Base-by-base conservation (phyloP, 2,888 invertebrate species). In the Andrena haemorrhoa region DNA sequence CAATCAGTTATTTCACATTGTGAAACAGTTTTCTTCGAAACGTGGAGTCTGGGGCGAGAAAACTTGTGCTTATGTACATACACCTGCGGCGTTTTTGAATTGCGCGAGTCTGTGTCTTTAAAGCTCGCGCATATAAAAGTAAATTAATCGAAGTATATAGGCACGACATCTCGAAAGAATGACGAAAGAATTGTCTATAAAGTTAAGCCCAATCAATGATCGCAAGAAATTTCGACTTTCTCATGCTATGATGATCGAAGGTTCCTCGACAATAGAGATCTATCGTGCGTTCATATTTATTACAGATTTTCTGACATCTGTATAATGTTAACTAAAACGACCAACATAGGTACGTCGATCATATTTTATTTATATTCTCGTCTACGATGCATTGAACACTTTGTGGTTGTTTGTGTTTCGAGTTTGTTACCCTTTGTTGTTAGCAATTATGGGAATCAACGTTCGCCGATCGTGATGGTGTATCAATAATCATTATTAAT, bases 331-430 rank as follows among this genome's bases (percentile, higher is more conserved):
- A 31, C 23, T n/a, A 23, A n/a, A 5, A 35, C 33, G 56, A 29
- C 35, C 23, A 26, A 79, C 26, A 10, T 51, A 8, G 20, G 20
- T 4, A 8, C 26, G 20, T 4, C 16, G 41, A 20, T 26, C 20
- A 4, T 6, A 26, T 31, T 47, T 56, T 16, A 60, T 64, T 49
- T 64, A 49, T 69, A 56, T 29, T 58, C 6, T 33, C 12, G n/a
- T 51, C 8, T 60, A 41, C 12, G 20, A 79, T 47, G 29, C 61
- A 49, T 75, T 26, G 63, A 71, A 58, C 63, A 61, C n/a, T 71
- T 72, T 56, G 33, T 79, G 58, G 16, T 71, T 70, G 79, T 71
- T 66, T 75, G 66, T 68, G 35, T 79, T 79, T 79, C 53, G 47
- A 66, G 66, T 79, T 79, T 74, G 35, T 61, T 80, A 3, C 33